phyloP scores from a whole-genome alignment of 2,113 vertebrate genomes.

The Garra rufa region DNA sequence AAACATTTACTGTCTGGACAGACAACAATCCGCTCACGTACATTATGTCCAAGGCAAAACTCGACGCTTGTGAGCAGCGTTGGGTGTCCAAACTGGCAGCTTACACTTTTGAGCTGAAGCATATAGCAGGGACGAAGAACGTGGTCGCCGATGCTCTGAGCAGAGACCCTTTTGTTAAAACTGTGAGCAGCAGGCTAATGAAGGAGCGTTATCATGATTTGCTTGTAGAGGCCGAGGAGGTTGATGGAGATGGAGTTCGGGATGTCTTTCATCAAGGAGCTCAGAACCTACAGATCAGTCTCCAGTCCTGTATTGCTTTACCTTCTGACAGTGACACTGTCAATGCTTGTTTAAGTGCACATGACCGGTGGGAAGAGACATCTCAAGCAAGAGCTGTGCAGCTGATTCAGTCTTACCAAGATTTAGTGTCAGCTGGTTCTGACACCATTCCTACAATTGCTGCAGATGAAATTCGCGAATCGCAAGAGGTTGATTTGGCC shows the following conservation, averaged over 20 bases:
- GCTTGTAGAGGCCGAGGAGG: background rate
- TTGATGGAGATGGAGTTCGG: background rate
- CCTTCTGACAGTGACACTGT: background rate
- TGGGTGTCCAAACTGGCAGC: conserved; percentile 32
- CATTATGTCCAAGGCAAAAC: conserved; percentile 20
- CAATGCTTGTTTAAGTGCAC: background rate
- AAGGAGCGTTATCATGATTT: background rate
- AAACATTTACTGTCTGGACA: conserved; percentile 11
- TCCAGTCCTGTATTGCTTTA: background rate
- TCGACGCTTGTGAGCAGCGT: conserved; percentile 30
- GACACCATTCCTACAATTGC: too few relatives aligned
- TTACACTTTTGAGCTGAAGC: conserved; percentile 40
- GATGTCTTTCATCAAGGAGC: background rate
- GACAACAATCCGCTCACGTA: too few relatives aligned
- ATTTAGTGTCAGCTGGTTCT: too few relatives aligned
- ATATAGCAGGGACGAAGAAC: conserved; percentile 29
- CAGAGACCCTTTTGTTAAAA: too few relatives aligned
- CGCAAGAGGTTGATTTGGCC: background rate
- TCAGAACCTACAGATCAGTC: background rate
- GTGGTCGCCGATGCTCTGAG: conserved; percentile 13
- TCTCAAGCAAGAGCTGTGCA: background rate
- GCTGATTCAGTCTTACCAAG: too few relatives aligned
- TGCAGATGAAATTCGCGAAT: background rate
- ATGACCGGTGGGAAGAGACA: background rate
- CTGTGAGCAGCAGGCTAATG: conserved; percentile 15